These are phyloP conservation scores for Horisme vitalbata DNA, from an alignment of 2,888 invertebrate genomes.

Conservation along the genomic window DNA sequence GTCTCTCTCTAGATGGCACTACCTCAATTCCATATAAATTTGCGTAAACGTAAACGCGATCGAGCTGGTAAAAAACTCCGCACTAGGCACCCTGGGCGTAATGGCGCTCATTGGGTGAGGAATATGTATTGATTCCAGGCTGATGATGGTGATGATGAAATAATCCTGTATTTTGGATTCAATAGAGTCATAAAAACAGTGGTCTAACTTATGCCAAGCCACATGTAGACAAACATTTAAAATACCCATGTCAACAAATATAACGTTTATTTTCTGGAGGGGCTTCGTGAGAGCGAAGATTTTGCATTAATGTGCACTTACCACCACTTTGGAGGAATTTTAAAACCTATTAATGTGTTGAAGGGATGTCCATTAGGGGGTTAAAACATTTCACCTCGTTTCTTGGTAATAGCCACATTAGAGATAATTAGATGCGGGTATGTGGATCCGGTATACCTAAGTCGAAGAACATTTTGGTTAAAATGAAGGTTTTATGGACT, in stretches of 20 bases:
- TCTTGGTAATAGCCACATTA: slow-evolving; percentile 40
- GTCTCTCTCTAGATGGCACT: too few relatives aligned
- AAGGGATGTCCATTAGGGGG: slow-evolving; percentile 67
- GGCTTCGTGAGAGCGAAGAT: slow-evolving; percentile 28
- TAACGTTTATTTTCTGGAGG: slow-evolving; percentile 22
- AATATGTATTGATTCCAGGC: too few relatives aligned
- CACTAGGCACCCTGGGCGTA: too few relatives aligned
- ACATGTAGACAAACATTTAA: not conserved
- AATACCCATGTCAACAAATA: slow-evolving; percentile 22
- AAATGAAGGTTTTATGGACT: slow-evolving; percentile 12
- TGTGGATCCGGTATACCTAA: slow-evolving; percentile 16
- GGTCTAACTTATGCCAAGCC: not conserved
- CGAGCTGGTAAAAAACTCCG: too few relatives aligned
- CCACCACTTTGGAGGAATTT: slow-evolving; percentile 47
- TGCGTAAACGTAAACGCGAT: too few relatives aligned
- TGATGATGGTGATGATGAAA: too few relatives aligned
- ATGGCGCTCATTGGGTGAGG: too few relatives aligned
- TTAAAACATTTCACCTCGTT: slow-evolving; percentile 55
- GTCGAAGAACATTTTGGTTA: slow-evolving; percentile 6
- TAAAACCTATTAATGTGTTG: slow-evolving; percentile 66
- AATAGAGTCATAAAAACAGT: too few relatives aligned
- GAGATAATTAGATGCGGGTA: slow-evolving; percentile 28
- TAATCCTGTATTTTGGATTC: too few relatives aligned
- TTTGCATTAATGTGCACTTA: slow-evolving; percentile 42
- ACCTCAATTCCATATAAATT: too few relatives aligned